Percentiles rank a stretch among this genome's conserved stretches.
Evolutionary conservation across 2,113 vertebrate species (phyloP).

Genomic region (Pionites leucogaster): DNA sequence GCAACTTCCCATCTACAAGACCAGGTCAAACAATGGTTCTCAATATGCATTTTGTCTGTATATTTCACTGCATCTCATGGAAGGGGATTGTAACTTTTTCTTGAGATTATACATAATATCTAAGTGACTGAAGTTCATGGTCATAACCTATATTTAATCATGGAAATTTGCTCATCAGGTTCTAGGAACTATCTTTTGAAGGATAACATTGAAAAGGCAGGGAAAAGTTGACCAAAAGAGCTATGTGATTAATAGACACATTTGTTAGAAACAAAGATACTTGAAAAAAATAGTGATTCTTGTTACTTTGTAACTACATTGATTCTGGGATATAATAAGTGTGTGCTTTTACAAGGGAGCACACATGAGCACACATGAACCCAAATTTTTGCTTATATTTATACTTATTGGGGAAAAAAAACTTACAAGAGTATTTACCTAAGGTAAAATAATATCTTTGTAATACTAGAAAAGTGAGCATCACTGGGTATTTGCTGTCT

Average conservation of each 20-base stretch:
- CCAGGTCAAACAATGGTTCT: neutral
- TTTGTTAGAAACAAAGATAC: neutral
- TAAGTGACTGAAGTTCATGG: neutral
- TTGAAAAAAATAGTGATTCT: neutral
- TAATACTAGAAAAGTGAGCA: neutral
- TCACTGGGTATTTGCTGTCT: neutral
- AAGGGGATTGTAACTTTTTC: neutral
- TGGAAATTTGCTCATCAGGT: neutral
- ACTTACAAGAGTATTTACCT: neutral
- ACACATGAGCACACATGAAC: neutral
- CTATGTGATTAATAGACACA: neutral
- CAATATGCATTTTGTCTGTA: neutral
- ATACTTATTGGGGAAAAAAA: neutral
- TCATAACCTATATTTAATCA: neutral
- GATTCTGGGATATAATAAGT: neutral
- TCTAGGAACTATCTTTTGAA: neutral
- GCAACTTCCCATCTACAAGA: neutral
- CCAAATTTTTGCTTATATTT: neutral
- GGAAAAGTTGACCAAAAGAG: neutral
- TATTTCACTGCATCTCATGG: neutral
- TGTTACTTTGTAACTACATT: neutral
- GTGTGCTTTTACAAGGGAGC: neutral
- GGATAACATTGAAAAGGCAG: neutral
- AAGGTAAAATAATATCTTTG: neutral
- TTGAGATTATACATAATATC: neutral